Base-by-base conservation (phyloP, 1,140 invertebrate species). In the Ruditapes philippinarum region DNA sequence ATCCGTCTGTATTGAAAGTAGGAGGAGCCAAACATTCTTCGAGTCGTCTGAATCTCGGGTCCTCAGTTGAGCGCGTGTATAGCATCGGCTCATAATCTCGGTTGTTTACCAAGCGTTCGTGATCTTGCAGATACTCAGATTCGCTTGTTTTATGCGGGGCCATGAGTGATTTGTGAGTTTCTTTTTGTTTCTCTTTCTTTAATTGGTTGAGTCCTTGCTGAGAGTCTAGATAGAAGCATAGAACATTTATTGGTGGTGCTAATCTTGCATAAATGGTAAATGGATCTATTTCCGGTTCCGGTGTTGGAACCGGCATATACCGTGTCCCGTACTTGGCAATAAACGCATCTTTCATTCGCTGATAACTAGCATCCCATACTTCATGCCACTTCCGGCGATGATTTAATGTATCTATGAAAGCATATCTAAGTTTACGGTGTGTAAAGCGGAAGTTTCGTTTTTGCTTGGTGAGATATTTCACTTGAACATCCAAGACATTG, bases 401-500 rank as follows among this genome's bases (percentile, higher is more conserved):
- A 14, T 65, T 86, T 12, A 76, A 54, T 14, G 4, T 33, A 57
- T 86, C 84, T 31, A 62, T 60, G 25, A 86, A 76, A 4, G 84
- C 51, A 33, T 86, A 86, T 33, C 38, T 65, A 25, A 40, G 49
- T 62, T 86, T 86, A 9, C 51, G 31, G 28, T 40, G 54, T 51
- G 51, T 11, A 33, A 40, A 65, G 7, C 79, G 49, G 1, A 90
- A 82, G 49, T 91, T 83, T n/a, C 89, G 88, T 76, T 91, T 73
- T 85, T 94, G 92, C 12, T 91, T 31, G 49, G 84, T 90, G 9
- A 94, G 90, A 54, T 90, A 88, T 0, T 89, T 90, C 17, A 93
- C 51, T 89, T 94, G 92, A 17, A 92, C 90, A 25, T 94, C 90
- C n/a, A 94, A 84, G 83, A 93, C 91, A 68, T 92, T 92, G 73